Conservation (phyloP, 2,888 invertebrate species). For the Masnerella sp. region DNA sequence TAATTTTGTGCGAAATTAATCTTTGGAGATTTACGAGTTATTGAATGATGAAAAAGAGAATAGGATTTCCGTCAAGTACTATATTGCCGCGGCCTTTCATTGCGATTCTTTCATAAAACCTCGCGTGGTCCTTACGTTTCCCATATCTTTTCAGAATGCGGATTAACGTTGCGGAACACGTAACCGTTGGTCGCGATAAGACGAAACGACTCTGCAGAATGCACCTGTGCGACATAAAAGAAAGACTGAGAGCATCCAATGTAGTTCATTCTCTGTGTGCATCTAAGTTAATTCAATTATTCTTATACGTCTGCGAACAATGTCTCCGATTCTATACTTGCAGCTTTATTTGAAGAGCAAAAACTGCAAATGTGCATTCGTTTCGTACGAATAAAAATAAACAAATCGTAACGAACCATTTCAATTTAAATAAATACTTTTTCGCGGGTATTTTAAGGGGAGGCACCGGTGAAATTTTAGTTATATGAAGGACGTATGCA, state of each 20-base stretch:
- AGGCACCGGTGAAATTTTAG: too few relatives aligned
- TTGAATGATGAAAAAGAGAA: constrained; percentile 14
- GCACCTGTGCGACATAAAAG: constrained; percentile 53
- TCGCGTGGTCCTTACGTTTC: constrained; percentile 25
- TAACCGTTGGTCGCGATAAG: constrained; percentile 57
- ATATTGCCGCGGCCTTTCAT: constrained; percentile 7
- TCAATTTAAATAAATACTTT: too few relatives aligned
- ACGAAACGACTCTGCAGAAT: constrained; percentile 57
- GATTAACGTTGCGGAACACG: constrained; percentile 55
- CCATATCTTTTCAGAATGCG: constrained; percentile 26
- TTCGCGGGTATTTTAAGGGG: too few relatives aligned
- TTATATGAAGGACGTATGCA: too few relatives aligned
- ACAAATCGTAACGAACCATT: too few relatives aligned
- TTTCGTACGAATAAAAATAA: too few relatives aligned
- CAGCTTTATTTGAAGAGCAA: too few relatives aligned
- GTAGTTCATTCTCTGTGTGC: constrained; percentile 9
- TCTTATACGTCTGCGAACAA: constrained; percentile 15
- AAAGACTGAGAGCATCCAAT: constrained; percentile 10
- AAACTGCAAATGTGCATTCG: too few relatives aligned
- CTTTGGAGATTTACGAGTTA: constrained; percentile 9
- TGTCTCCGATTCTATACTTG: constrained; percentile 3
- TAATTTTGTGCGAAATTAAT: constrained; percentile 15
- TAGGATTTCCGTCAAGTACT: constrained; percentile 3
- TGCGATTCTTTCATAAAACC: constrained; percentile 7
- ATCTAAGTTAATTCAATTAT: constrained; percentile 30